Evolutionary conservation across 2,888 invertebrate genomes (phyloP), one percentile per base, ranked within the genome.

Genomic region (Himalopsyche kuldschensis): DNA sequence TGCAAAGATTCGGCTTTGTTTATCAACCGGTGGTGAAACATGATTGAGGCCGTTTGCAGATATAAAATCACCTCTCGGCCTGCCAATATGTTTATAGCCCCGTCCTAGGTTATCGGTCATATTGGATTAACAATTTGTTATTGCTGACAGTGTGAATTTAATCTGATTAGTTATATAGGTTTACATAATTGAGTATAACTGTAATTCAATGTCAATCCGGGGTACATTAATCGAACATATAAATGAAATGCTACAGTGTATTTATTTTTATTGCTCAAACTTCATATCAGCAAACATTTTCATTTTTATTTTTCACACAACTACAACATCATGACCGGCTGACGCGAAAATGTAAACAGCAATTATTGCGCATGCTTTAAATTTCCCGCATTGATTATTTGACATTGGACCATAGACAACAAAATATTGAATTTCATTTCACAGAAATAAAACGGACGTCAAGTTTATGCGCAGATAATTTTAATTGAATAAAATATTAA

Each of bases 1-100:
- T 85, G 95, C 88, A 88, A 96, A 96, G 84, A 96, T 94, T 80
- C 94, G 93, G 89, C 95, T 94, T 89, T 93, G 94, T 87, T 92
- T 91, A 89, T 95, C 95, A 75, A 93, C 92, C 8, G 95, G 95
- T 48, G 95, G 95, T 78, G 94, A 94, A 63, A 93, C 91, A 87
- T 94, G 93, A 84, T 91, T 90, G 85, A 92, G 91, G 82, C 91
- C 91, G 87, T 91, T 92, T 30, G 90, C 90, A 84, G 90, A 89
- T 82, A 90, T 89, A 84, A 91, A 89, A 86, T 89, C 89, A 1
- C 91, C 90, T 27, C 69, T 69, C 69, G 69, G 69, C 15, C 93
- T 91, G 87, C 94, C 92, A 41, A 93, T 93, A 88, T 94, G 94
- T 88, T 94, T 93, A 88, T 94, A 94, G 86, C 94, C 94, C 86